Base-by-base conservation (phyloP, 2,797 vertebrate species). In the Momotus momota region DNA sequence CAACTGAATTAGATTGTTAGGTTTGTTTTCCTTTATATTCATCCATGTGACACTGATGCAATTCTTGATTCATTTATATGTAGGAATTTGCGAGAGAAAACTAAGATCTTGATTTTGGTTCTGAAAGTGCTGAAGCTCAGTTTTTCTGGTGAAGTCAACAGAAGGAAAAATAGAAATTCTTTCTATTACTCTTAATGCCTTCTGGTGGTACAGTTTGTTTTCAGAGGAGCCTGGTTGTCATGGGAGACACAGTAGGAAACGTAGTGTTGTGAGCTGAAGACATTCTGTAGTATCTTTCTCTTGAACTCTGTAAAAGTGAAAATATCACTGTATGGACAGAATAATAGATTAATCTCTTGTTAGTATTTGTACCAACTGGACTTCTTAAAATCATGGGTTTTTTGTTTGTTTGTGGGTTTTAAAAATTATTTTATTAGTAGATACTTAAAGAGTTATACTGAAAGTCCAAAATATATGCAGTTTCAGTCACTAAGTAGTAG, bases 161-260 rank as follows among this genome's bases (percentile, higher is more conserved):
- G 75, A 81, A 86, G 45, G 52, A 71, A 90, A 70, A 92, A 77
- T 70, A 71, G n/a, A 88, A 96, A 86, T 70, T 92, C 65, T 94
- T 81, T 94, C 66, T 84, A 26, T 38, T 84, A 73, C 64, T 85
- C n/a, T 82, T 94, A 48, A 87, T 1, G 20, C 65, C 69, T 92
- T 93, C 45, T 86, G 79, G 62, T 69, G 58, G 61, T 92, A 71
- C 67, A 86, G 75, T 74, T 74, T 94, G 57, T 85, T 93, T 95
- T 91, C 82, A 81, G 91, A 90, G 46, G 35, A 93, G 69, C 23
- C 54, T 86, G 75, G 85, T 94, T 95, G 91, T 96, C 91, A 94
- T 74, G 80, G 85, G 72, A 90, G 54, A 94, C 94, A 93, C 84
- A 89, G 85, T 91, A 65, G 88, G 91, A 96, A 95, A 91, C 75